Evolutionary conservation across 2,888 invertebrate genomes (phyloP), one percentile per base, ranked within the genome.

Genomic region (Synanthedon myopaeformis): DNA sequence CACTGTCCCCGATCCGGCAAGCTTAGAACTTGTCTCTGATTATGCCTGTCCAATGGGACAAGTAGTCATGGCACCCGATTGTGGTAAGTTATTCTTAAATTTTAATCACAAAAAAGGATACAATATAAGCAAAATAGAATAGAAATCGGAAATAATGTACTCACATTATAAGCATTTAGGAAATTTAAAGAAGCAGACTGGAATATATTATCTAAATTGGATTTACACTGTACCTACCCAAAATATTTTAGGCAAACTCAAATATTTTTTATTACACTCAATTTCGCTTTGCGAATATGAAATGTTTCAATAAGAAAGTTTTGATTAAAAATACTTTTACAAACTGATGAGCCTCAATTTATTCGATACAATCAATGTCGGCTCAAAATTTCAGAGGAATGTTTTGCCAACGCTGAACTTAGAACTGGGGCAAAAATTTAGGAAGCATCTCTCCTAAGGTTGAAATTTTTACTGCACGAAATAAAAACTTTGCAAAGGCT

Each of bases 11-110:
- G 97, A 98, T 81, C 95, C 97, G 55, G 94, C 96, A 10, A 96
- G 96, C 3, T 85, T 98, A 56, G 82, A 90, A 23, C 86, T 98
- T n/a, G 91, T 93, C 58, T 96, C 97, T 0, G 96, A 96, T 74
- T 97, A 96, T 69, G 95, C 96, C 53, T 99, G 98, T 71, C 95
- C 96, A 0, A 90, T 92, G 63, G 98, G 98, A 53, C 96, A 97
- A 87, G 98, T 98, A 28, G 96, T 97, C 0, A 94, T 96, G 90
- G 94, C 95, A 49, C 96, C 96, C 54, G 94, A 96, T 72, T 98
- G 98, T 80, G 97, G 94, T 94, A 89, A 86, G 88, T 78, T 48
- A 10, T 35, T 35, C 10, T 35, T 28, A 23, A 23, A 23, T 17
- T 19, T 49, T 42, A 52, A 52, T 14, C 23, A 23, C 4, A 23